A percentile compares a stretch with the other conserved stretches of the same genome.
Evolutionary conservation across 2,888 invertebrate genomes (phyloP).

Genomic region (Torymus texanus): DNA sequence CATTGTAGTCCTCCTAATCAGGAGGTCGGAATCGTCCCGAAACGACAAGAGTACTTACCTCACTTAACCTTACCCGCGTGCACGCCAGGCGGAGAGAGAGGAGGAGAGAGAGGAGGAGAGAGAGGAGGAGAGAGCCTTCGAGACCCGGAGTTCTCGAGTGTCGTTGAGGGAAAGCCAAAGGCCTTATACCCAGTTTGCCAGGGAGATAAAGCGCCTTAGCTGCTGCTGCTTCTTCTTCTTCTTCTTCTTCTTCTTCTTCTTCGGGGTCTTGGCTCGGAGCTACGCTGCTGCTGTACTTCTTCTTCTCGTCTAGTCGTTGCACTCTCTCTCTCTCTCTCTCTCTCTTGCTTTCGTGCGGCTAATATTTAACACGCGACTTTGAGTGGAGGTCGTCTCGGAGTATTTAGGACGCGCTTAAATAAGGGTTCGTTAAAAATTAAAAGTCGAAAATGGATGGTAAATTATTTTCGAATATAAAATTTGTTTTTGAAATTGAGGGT

Average conservation of each 20-base stretch:
- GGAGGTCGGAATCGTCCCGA: slow-evolving; percentile 55
- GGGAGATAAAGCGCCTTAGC: slow-evolving; percentile 41
- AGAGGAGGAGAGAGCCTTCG: neutral
- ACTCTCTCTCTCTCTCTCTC: neutral
- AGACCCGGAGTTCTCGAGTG: slow-evolving; percentile 22
- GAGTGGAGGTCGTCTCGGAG: slow-evolving; percentile 11
- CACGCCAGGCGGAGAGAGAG: neutral
- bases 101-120: neutral
- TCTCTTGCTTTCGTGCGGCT: neutral
- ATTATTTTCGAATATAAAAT: too few species aligned
- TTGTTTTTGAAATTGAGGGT: too few species aligned
- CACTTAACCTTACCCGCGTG: slow-evolving; percentile 46
- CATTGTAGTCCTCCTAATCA: slow-evolving; percentile 61
- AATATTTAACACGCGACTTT: slow-evolving; percentile 34
- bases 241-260: slow-evolving; percentile 28
- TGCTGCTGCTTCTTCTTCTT: neutral
- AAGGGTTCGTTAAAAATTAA: neutral
- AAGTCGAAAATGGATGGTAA: too few species aligned
- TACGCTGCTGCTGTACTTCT: neutral
- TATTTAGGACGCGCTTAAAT: slow-evolving; percentile 1
- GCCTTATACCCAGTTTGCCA: slow-evolving; percentile 42
- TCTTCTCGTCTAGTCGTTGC: slow-evolving; percentile 16
- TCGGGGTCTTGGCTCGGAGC: neutral
- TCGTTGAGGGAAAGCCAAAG: slow-evolving; percentile 41
- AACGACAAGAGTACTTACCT: slow-evolving; percentile 53